Conservation (phyloP, 2,113 vertebrate species). For the Girardinichthys multiradiatus region DNA sequence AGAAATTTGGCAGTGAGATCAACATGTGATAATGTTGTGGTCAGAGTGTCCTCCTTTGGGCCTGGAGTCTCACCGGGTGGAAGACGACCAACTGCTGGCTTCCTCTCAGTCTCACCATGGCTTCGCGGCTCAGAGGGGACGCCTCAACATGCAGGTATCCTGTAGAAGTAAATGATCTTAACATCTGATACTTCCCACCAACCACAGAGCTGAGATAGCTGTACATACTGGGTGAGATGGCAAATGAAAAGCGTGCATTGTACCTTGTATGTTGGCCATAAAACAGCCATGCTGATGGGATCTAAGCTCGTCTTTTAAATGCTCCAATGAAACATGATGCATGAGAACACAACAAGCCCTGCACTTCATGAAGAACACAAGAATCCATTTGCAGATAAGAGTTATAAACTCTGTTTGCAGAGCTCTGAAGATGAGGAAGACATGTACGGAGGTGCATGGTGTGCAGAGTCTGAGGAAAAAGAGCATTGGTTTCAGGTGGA, state of each 20-base stretch:
- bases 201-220: not conserved
- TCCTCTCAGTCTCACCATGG: constrained; percentile 91
- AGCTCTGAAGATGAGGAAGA: constrained; percentile 86
- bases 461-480: constrained; percentile 85
- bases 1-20: not conserved
- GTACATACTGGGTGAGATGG: not conserved
- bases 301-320: not conserved
- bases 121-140: constrained; percentile 85
- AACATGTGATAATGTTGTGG: not conserved
- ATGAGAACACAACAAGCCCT: not conserved
- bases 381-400: not conserved
- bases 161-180: not conserved
- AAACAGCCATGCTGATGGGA: not conserved
- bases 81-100: constrained; percentile 90
- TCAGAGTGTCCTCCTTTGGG: constrained; percentile 95
- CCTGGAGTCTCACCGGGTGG: constrained; percentile 92
- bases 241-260: too few species aligned
- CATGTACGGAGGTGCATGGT: constrained; percentile 91
- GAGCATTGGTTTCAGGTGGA: constrained; percentile 93
- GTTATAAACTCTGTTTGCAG: constrained; percentile 65
- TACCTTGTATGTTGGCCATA: not conserved
- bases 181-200: not conserved
- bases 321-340: not conserved
- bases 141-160: constrained; percentile 93
- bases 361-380: not conserved